phyloP scores from a whole-genome alignment of 1,140 invertebrate species.

The Heliconius himera region DNA sequence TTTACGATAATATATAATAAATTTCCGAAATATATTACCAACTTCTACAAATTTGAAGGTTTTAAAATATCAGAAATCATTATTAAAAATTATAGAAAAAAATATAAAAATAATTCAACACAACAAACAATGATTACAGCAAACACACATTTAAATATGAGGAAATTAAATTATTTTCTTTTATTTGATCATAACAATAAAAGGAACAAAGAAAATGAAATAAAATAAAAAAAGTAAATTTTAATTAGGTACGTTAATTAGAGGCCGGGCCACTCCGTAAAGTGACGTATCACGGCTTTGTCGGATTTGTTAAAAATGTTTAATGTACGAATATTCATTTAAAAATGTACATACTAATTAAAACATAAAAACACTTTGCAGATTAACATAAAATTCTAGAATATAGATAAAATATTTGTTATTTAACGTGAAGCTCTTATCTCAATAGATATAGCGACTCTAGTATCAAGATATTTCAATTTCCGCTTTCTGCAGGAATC shows the following conservation, averaged over 20 bases:
- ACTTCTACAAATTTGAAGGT: too few relatives aligned
- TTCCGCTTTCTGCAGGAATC: too few relatives aligned
- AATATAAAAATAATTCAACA: neutral
- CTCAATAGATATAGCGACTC: too few relatives aligned
- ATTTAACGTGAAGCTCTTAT: too few relatives aligned
- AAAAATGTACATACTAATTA: neutral
- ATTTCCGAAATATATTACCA: too few relatives aligned
- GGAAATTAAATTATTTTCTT: neutral
- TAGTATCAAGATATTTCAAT: too few relatives aligned
- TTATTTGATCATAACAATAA: conserved; percentile 6
- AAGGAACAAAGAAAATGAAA: conserved; percentile 11
- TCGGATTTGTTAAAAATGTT: neutral
- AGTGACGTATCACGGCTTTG: neutral
- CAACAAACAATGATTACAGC: neutral
- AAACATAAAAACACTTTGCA: neutral
- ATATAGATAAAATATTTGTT: too few relatives aligned
- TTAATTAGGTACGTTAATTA: conserved; percentile 16
- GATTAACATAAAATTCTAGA: too few relatives aligned
- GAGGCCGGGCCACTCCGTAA: neutral
- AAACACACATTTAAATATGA: neutral
- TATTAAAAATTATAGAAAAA: too few relatives aligned
- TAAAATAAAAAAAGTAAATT: conserved; percentile 4
- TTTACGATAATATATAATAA: too few relatives aligned
- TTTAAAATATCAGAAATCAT: neutral
- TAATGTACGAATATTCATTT: conserved; percentile 4